Conservation (phyloP, 2,888 invertebrate genomes). For the Tetrapedia diversipes region DNA sequence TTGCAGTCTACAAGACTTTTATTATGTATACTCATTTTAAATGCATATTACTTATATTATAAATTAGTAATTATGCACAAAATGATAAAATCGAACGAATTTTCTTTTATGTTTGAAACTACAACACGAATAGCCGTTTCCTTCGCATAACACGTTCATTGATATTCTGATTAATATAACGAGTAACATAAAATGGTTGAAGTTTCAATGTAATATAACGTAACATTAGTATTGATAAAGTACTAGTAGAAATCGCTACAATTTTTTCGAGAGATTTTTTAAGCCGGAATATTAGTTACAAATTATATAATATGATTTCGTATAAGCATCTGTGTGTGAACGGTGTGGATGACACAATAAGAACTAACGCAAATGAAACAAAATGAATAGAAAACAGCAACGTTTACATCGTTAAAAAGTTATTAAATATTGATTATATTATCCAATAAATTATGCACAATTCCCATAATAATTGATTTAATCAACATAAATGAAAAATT, state of each 20-base stretch:
- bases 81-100: background rate
- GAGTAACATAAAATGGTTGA: constrained; percentile 25
- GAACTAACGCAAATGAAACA: constrained; percentile 6
- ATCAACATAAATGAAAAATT: constrained; percentile 39
- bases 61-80: background rate
- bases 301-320: constrained; percentile 10
- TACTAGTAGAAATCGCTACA: constrained; percentile 28
- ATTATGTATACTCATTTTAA: background rate
- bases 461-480: constrained; percentile 53
- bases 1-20: background rate
- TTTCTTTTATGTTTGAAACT: background rate
- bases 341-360: constrained; percentile 11
- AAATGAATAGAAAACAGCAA: constrained; percentile 21
- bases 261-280: background rate
- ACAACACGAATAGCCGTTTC: background rate
- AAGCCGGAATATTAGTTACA: background rate
- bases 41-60: background rate
- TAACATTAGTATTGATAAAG: constrained; percentile 27
- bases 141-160: constrained; percentile 37
- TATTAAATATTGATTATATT: constrained; percentile 41
- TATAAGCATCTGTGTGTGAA: constrained; percentile 13
- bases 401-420: constrained; percentile 20
- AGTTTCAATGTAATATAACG: constrained; percentile 25
- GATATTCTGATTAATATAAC: constrained; percentile 19
- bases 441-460: constrained; percentile 57